Conservation (phyloP, 2,888 invertebrate genomes). For the Agonopterix heracliana region DNA sequence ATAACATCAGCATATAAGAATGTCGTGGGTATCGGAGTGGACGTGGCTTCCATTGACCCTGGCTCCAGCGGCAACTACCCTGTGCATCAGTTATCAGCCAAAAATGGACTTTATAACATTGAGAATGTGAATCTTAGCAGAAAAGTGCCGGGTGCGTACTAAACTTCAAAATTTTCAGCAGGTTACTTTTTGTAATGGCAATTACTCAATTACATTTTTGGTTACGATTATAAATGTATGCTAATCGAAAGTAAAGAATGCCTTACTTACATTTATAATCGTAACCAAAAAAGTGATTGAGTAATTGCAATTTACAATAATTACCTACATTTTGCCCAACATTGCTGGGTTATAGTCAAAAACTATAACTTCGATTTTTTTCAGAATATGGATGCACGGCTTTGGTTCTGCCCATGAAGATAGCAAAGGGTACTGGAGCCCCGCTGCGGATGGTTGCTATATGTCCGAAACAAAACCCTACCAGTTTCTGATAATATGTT, state of each 20-base stretch:
- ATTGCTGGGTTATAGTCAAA: too few relatives aligned
- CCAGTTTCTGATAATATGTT: not conserved
- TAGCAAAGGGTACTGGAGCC: constrained; percentile 78
- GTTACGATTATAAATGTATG: not conserved
- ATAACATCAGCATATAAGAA: constrained; percentile 69
- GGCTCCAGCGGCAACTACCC: constrained; percentile 45
- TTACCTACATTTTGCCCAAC: too few relatives aligned
- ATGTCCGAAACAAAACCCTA: constrained; percentile 40
- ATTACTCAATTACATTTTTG: not conserved
- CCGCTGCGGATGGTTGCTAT: constrained; percentile 77
- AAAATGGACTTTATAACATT: constrained; percentile 71
- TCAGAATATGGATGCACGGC: constrained; percentile 69
- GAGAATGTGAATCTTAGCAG: constrained; percentile 78
- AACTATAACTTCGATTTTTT: constrained; percentile 18
- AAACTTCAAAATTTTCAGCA: too few relatives aligned
- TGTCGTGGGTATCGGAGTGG: constrained; percentile 80
- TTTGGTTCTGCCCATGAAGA: constrained; percentile 79
- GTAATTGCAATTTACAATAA: too few relatives aligned
- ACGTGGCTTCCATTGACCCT: constrained; percentile 79
- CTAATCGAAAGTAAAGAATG: not conserved
- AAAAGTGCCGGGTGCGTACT: constrained; percentile 53
- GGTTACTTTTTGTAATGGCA: too few relatives aligned
- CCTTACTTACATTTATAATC: too few relatives aligned
- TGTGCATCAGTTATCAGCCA: constrained; percentile 44
- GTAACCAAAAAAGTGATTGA: too few relatives aligned